Conservation (phyloP, 2,888 invertebrate genomes). For the Parasteatoda lunata region DNA sequence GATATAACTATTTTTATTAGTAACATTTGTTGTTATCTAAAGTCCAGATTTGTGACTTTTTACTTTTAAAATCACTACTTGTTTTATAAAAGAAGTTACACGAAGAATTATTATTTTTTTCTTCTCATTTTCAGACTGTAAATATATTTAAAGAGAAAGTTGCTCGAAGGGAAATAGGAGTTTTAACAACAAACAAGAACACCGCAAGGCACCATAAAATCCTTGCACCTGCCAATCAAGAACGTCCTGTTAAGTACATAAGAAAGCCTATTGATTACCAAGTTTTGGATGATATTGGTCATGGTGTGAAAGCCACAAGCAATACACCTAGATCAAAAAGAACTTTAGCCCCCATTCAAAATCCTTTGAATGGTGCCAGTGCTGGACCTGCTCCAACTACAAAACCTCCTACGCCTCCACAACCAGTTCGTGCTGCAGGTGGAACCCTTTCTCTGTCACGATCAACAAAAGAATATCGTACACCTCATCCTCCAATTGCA, state of each 20-base stretch:
- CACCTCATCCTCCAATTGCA: constrained; percentile 92
- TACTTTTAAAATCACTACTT: too few species aligned
- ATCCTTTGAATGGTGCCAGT: constrained; percentile 70
- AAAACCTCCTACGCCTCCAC: constrained; percentile 96
- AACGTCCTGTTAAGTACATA: constrained; percentile 97
- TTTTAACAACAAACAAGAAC: constrained; percentile 95
- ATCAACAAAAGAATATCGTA: constrained; percentile 86
- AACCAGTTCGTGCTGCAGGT: constrained; percentile 80
- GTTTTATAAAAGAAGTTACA: too few species aligned
- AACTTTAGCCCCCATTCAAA: constrained; percentile 67
- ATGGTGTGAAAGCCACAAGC: constrained; percentile 81
- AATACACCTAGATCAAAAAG: constrained; percentile 77
- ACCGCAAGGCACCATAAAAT: constrained; percentile 96
- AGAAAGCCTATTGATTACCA: constrained; percentile 93
- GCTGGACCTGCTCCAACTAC: constrained; percentile 93
- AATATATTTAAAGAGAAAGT: constrained; percentile 99
- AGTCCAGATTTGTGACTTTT: too few species aligned
- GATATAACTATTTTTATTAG: too few species aligned
- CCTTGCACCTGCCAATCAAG: constrained; percentile 95
- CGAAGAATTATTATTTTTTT: too few species aligned
- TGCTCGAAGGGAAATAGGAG: constrained; percentile 96
- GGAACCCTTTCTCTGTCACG: constrained; percentile 73
- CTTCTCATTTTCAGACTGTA: constrained; percentile 76
- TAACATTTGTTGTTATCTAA: too few species aligned
- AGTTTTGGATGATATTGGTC: constrained; percentile 95